These are phyloP conservation scores for Copsychus sechellarum DNA, from an alignment of 2,113 vertebrate species.

Conservation along the genomic window DNA sequence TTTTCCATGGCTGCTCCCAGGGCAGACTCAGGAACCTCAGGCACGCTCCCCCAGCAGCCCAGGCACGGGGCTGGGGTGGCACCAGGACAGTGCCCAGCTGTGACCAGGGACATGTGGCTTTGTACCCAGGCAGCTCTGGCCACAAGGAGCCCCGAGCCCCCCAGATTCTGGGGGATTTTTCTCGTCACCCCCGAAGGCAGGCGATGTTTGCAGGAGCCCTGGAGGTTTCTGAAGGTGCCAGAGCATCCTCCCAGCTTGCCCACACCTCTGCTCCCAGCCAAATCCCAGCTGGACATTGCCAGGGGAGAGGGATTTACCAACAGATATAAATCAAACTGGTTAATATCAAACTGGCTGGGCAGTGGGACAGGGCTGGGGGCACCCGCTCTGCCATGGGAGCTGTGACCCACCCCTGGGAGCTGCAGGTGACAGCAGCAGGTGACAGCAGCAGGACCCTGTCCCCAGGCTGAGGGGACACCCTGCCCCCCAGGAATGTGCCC, in stretches of 20 bases:
- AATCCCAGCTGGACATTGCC: background rate
- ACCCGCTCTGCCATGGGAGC: fast-evolving
- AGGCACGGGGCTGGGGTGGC: background rate
- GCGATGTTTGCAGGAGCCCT: fast-evolving
- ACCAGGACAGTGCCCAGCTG: fast-evolving
- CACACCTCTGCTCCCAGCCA: fast-evolving
- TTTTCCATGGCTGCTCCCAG: fast-evolving
- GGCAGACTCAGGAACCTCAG: fast-evolving
- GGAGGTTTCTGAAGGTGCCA: fast-evolving
- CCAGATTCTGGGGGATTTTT: background rate
- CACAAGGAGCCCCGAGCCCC: background rate
- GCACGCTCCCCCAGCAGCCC: background rate
- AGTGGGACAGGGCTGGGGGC: background rate
- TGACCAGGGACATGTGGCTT: background rate
- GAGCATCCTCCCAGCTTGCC: fast-evolving
- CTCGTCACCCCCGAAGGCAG: fast-evolving
- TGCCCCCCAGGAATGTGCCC: background rate
- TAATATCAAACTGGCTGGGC: background rate
- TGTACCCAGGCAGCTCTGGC: fast-evolving
- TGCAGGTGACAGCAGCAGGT: background rate
- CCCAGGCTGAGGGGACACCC: background rate
- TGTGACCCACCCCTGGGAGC: background rate
- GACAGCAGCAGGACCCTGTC: background rate
- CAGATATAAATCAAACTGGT: background rate
- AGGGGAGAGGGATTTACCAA: background rate